Percentiles rank a stretch among this genome's conserved stretches.
Evolutionary conservation across 2,113 vertebrate species (phyloP).

Genomic region (Corythornis madagascariensis): DNA sequence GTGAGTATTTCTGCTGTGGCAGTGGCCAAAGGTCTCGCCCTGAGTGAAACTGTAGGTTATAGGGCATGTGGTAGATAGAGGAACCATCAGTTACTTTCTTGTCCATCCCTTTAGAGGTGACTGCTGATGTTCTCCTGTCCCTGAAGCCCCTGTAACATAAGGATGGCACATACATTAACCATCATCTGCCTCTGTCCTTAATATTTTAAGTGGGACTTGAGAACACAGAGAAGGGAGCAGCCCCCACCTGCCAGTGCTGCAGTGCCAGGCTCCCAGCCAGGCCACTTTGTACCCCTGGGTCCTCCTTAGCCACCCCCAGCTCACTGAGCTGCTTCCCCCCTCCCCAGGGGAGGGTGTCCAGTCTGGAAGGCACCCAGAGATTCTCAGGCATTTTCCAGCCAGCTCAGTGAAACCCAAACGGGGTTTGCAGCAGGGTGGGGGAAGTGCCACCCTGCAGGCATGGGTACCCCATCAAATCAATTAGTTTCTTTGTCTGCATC

Average conservation of each 20-base stretch:
- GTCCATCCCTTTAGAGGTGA: neutral
- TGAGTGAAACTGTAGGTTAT: accelerated
- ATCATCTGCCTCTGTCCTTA: neutral
- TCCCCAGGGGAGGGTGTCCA: accelerated
- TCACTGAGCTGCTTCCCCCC: neutral
- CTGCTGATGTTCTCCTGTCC: neutral
- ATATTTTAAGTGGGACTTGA: neutral
- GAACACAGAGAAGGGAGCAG: neutral
- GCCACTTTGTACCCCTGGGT: too few species aligned
- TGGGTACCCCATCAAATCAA: conserved; percentile 9
- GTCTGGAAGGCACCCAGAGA: neutral
- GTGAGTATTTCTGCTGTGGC: neutral
- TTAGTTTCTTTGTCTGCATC: neutral
- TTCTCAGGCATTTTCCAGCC: neutral
- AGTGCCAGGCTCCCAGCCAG: neutral
- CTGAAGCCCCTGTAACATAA: neutral
- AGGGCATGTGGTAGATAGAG: neutral
- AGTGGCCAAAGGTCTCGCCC: neutral
- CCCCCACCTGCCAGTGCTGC: conserved; percentile 1
- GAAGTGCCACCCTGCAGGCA: neutral
- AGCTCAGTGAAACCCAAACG: neutral
- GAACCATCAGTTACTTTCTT: neutral
- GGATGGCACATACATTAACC: accelerated
- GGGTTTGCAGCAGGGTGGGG: neutral
- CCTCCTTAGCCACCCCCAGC: neutral